Evolutionary conservation across 2,797 vertebrate species (phyloP), one percentile per base, ranked within the genome.

Genomic region (Sebastes glaucus): DNA sequence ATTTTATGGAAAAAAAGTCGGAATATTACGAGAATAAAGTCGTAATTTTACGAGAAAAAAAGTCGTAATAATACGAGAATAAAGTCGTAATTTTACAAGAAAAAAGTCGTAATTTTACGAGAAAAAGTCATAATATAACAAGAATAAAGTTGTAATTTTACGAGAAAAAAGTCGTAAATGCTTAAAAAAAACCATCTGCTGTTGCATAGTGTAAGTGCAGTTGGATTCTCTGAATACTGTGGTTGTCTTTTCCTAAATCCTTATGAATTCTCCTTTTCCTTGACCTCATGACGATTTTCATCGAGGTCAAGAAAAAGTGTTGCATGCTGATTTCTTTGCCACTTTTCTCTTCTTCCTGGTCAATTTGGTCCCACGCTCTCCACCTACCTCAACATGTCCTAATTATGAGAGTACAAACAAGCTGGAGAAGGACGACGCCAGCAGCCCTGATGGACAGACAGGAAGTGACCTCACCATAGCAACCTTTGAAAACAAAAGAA

Each of bases 401-500:
- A 27, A 33, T 28, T 52, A n/a, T 22, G 1, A n/a, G 25, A 46
- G 28, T 4, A 8, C 71, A 70, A 75, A 71, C 52, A 61, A 52
- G 55, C 55, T 70, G 2, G 13, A 76, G 27, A 30, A 56, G 38
- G 38, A 55, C 4, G n/a, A 55, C 2, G n/a, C 38, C 53, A 18
- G 33, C 16, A 23, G 64, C 28, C n/a, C 11, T 57, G 20, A 38
- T 33, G 35, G 11, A 46, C 63, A 52, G 64, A 77, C 75, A 62
- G 87, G 84, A 84, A 71, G 72, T 77, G 78, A 83, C 38, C 75
- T 86, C 69, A 38, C 42, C 67, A 64, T 25, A 27, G 65, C 52
- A 77, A 38, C 61, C 6, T 22, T 55, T 27, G 5, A 75, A 82
- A 87, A 87, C 81, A 88, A 84, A 84, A 33, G 25, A 59, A 55